Conservation (phyloP, 2,113 vertebrate genomes). For the Amphiprion percula region DNA sequence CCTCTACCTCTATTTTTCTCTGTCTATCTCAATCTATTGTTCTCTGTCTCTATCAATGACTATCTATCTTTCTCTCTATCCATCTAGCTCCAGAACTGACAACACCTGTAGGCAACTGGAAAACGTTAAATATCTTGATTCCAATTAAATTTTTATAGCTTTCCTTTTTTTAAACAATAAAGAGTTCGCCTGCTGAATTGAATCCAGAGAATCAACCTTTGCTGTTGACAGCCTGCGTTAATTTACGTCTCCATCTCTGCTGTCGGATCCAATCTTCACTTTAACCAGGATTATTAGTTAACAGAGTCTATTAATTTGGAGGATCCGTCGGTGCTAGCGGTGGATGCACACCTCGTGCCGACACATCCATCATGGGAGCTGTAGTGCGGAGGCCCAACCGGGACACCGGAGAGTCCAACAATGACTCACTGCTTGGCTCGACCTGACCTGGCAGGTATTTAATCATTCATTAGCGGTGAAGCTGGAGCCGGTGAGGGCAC, state of each 20-base stretch:
- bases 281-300: conserved; percentile 59
- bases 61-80: too few species aligned
- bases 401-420: conserved; percentile 61
- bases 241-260: conserved; percentile 58
- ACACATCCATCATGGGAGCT: conserved; percentile 74
- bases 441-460: conserved; percentile 67
- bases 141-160: too few species aligned
- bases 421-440: conserved; percentile 66
- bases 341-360: conserved; percentile 44
- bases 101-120: too few species aligned
- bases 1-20: too few species aligned
- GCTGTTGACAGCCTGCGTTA: conserved; percentile 1
- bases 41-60: too few species aligned
- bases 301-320: conserved; percentile 66
- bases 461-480: conserved; percentile 66
- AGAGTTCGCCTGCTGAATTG: conserved; percentile 12
- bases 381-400: conserved; percentile 47
- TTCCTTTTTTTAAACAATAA: not conserved
- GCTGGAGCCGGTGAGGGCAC: not conserved
- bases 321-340: conserved; percentile 48
- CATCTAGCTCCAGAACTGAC: too few species aligned
- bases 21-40: too few species aligned
- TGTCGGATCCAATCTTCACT: conserved; percentile 40
- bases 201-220: conserved; percentile 28
- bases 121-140: too few species aligned